Evolutionary conservation across 2,797 vertebrate genomes (phyloP).

Genomic region (Ctenopoma kingsleyae): DNA sequence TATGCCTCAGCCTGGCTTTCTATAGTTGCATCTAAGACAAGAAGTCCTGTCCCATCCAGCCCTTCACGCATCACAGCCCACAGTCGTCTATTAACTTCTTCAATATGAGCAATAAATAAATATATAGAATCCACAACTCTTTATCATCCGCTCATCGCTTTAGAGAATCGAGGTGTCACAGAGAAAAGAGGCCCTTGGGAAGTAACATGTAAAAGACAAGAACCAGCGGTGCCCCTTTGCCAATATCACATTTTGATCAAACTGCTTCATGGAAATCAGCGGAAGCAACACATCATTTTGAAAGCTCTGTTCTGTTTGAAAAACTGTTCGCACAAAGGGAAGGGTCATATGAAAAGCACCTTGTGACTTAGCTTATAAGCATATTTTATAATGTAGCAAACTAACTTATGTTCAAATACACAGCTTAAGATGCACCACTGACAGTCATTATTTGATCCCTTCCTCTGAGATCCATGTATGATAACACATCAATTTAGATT

Average conservation of each 20-base stretch:
- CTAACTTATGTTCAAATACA: slow-evolving; percentile 78
- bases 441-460: slow-evolving; percentile 72
- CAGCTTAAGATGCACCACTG: slow-evolving; percentile 64
- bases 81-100: slow-evolving; percentile 71
- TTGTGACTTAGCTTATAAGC: slow-evolving; percentile 72
- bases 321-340: slow-evolving; percentile 64
- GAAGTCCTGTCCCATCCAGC: slow-evolving; percentile 60
- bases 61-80: slow-evolving; percentile 71
- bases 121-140: slow-evolving; percentile 77
- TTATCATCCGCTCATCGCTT: slow-evolving; percentile 71
- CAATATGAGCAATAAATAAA: slow-evolving; percentile 76
- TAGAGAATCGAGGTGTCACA: slow-evolving; percentile 57
- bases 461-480: slow-evolving; percentile 75
- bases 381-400: slow-evolving; percentile 74
- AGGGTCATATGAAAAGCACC: slow-evolving; percentile 79
- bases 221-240: slow-evolving; percentile 47
- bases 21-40: slow-evolving; percentile 57
- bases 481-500: slow-evolving; percentile 83
- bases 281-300: slow-evolving; percentile 77
- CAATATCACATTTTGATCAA: slow-evolving; percentile 75
- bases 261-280: slow-evolving; percentile 65
- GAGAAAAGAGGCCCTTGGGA: slow-evolving; percentile 61
- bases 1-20: slow-evolving; percentile 54
- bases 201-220: slow-evolving; percentile 44
- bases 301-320: slow-evolving; percentile 67